Percentiles rank a stretch among this genome's conserved stretches.
Evolutionary conservation across 2,113 vertebrate species (phyloP).

Genomic region (Nansenia antarctica): DNA sequence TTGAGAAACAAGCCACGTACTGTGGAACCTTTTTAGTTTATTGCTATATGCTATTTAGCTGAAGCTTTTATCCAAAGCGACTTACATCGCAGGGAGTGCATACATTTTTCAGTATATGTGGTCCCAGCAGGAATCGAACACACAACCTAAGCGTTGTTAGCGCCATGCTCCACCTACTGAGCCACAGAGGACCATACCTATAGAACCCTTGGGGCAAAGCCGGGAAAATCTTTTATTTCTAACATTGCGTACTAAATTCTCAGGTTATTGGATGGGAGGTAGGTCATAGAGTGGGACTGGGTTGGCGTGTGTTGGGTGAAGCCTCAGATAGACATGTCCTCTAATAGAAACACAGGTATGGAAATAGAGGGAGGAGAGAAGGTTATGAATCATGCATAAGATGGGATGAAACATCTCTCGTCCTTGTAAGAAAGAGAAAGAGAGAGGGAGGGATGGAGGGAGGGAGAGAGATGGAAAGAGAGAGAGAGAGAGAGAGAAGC

Average conservation of each 20-base stretch:
- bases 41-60: too few relatives aligned
- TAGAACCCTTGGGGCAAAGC: too few relatives aligned
- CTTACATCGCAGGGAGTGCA: too few relatives aligned
- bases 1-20: too few relatives aligned
- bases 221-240: too few relatives aligned
- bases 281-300: not conserved
- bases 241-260: not conserved
- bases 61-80: too few relatives aligned
- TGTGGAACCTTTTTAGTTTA: too few relatives aligned
- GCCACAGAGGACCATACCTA: not conserved
- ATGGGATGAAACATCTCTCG: constrained; percentile 12
- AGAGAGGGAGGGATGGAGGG: constrained; percentile 3
- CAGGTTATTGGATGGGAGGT: not conserved
- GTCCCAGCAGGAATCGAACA: too few relatives aligned
- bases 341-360: constrained; percentile 2
- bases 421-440: constrained; percentile 24
- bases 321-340: not conserved
- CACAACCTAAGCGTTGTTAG: too few relatives aligned
- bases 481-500: constrained; percentile 10
- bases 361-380: not conserved
- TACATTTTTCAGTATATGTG: too few relatives aligned
- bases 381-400: constrained; percentile 12
- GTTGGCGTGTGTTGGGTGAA: not conserved
- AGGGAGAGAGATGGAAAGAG: not conserved
- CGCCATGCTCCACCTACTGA: not conserved